Evolutionary conservation across 2,797 vertebrate species (phyloP), one percentile per base, ranked within the genome.

Genomic region (Hydrocynus forskahlii): DNA sequence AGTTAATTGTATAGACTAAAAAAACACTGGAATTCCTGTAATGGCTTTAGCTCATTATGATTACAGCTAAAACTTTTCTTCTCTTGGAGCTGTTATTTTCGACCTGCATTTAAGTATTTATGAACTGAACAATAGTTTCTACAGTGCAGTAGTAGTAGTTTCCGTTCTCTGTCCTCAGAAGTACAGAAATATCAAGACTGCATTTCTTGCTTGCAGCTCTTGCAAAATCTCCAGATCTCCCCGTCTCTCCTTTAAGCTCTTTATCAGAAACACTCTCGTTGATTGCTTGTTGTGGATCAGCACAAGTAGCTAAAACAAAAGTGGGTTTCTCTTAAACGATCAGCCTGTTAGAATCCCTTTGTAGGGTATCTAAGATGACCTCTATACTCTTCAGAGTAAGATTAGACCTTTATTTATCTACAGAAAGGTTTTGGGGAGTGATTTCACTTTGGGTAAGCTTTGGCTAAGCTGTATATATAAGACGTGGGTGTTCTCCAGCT

Each of bases 261-360:
- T 86, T 76, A 83, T 79, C 74, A 69, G 57, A 71, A n/a, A 45
- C 82, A 86, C 86, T 87, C 71, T 80, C 54, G 13, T 23, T 87
- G 75, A 87, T 87, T 83, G 68, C 66, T 63, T 59, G 74, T 63
- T 52, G 67, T 66, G 17, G 75, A 29, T 80, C 60, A 74, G 62
- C 1, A 2, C 35, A 25, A 78, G 59, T 45, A 52, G 62, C 52
- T 59, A 43, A 8, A 2, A 13, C 40, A 25, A 40, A 63, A 57
- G 80, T 68, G 45, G 45, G 19, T 55, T 74, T 50, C 62, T 66
- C 57, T 78, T 64, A 57, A 75, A 81, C 73, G 73, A 68, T 76
- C 55, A 70, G 43, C 21, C 40, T n/a, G 0, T 1, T 16, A 1
- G n/a, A 79, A 82, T 81, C 78, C 79, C 79, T 16, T 54, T 6